Evolutionary conservation across 2,888 invertebrate species (phyloP).

Genomic region (Drosophila acutilabella): DNA sequence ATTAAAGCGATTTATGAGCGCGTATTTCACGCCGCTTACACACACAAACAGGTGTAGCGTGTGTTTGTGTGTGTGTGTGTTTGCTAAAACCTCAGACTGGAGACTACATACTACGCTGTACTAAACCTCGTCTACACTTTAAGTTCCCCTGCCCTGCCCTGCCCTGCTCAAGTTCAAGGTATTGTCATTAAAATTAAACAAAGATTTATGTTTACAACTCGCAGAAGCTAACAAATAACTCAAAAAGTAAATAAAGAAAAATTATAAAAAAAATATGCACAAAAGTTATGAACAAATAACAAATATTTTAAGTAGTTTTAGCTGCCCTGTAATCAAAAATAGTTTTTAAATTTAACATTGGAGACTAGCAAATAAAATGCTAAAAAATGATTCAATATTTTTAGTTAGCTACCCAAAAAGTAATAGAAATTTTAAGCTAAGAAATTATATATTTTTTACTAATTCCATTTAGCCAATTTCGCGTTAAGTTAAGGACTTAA

Average conservation of each 20-base stretch:
- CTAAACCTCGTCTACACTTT: constrained; percentile 26
- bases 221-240: constrained; percentile 29
- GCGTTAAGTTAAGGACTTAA: too few relatives aligned
- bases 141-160: constrained; percentile 17
- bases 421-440: too few relatives aligned
- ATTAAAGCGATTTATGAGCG: constrained; percentile 66
- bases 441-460: too few relatives aligned
- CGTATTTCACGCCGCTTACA: constrained; percentile 58
- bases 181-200: constrained; percentile 29
- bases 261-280: constrained; percentile 16
- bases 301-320: constrained; percentile 9
- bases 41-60: constrained; percentile 17
- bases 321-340: constrained; percentile 13
- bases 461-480: too few relatives aligned
- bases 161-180: constrained; percentile 49
- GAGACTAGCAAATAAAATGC: too few relatives aligned
- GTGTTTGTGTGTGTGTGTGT: constrained; percentile 1
- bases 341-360: too few relatives aligned
- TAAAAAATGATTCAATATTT: too few relatives aligned
- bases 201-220: constrained; percentile 55
- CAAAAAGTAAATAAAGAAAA: not conserved
- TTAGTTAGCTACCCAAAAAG: too few relatives aligned
- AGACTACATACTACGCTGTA: constrained; percentile 25
- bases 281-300: constrained; percentile 29
- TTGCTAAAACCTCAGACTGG: constrained; percentile 17